Conservation (phyloP, 2,888 invertebrate genomes). For the Rhamnusium bicolor region DNA sequence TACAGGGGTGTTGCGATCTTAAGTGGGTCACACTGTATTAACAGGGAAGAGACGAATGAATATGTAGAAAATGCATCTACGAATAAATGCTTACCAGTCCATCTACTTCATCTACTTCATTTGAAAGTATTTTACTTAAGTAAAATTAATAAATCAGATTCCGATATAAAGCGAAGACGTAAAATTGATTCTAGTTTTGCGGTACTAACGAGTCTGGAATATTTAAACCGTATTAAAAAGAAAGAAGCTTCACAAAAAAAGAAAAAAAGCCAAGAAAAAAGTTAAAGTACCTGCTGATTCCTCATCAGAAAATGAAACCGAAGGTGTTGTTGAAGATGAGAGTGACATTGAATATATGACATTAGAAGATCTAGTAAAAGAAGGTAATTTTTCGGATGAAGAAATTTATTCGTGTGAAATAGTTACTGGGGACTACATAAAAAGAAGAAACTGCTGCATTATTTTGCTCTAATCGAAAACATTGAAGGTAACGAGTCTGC, state of each 20-base stretch:
- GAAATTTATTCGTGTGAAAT: not conserved
- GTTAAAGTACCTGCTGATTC: not conserved
- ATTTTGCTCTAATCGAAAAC: not conserved
- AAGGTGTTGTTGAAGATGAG: slow-evolving; percentile 26
- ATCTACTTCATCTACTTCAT: slow-evolving; percentile 27
- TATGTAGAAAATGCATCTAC: not conserved
- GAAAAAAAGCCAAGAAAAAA: slow-evolving; percentile 20
- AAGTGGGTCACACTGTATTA: no score
- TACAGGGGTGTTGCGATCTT: no score
- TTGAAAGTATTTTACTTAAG: slow-evolving; percentile 27
- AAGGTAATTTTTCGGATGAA: slow-evolving; percentile 6
- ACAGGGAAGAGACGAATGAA: no score
- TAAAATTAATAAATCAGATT: slow-evolving; percentile 28
- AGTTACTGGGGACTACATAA: slow-evolving; percentile 16
- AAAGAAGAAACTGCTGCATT: slow-evolving; percentile 26
- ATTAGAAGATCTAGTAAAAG: slow-evolving; percentile 4
- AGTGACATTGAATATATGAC: slow-evolving; percentile 31
- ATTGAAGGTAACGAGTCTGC: no score
- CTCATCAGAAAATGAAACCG: not conserved
- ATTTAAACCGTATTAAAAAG: slow-evolving; percentile 26
- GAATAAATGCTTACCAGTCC: slow-evolving; percentile 3
- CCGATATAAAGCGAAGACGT: slow-evolving; percentile 20
- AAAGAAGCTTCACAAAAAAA: slow-evolving; percentile 15
- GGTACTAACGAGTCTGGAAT: slow-evolving; percentile 26
- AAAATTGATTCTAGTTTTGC: slow-evolving; percentile 25